Evolutionary conservation across 1,140 invertebrate species (phyloP).

Genomic region (Drosophila sechellia): DNA sequence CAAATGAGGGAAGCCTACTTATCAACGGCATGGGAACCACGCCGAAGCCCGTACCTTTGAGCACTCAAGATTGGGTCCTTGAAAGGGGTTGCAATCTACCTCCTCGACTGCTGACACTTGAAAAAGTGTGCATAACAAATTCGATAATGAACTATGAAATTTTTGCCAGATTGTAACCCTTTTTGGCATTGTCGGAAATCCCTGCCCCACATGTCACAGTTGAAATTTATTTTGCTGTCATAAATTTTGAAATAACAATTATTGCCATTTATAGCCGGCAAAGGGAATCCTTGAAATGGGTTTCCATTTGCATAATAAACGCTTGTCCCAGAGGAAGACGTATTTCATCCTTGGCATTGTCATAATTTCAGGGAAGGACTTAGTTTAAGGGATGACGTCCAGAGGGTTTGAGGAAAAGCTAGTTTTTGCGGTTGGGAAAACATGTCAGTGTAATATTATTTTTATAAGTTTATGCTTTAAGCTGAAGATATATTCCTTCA

Average conservation of each 20-base stretch:
- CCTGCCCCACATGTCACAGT: slow-evolving; percentile 48
- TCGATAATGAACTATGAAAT: slow-evolving; percentile 82
- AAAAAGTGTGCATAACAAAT: slow-evolving; percentile 75
- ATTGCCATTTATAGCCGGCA: slow-evolving; percentile 61
- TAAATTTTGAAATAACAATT: slow-evolving; percentile 83
- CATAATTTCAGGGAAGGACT: slow-evolving; percentile 52
- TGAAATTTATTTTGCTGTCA: slow-evolving; percentile 75
- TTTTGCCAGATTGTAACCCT: slow-evolving; percentile 44
- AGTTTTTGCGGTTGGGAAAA: neutral
- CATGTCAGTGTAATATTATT: neutral
- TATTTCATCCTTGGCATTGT: slow-evolving; percentile 54
- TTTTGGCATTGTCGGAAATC: slow-evolving; percentile 24
- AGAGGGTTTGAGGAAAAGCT: slow-evolving; percentile 13
- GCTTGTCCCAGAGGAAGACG: slow-evolving; percentile 36
- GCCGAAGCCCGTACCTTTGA: slow-evolving; percentile 6
- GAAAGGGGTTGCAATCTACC: slow-evolving; percentile 48
- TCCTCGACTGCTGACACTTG: slow-evolving; percentile 43
- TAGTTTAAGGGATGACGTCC: slow-evolving; percentile 8
- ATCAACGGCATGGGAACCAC: slow-evolving; percentile 63
- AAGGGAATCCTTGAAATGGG: slow-evolving; percentile 5
- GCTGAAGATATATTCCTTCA: neutral
- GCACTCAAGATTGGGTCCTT: slow-evolving; percentile 20
- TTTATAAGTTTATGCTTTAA: neutral
- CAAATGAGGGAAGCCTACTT: slow-evolving; percentile 67
- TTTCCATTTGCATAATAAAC: slow-evolving; percentile 55